Conservation (phyloP, 2,797 vertebrate genomes). For the Serranus cabrilla region DNA sequence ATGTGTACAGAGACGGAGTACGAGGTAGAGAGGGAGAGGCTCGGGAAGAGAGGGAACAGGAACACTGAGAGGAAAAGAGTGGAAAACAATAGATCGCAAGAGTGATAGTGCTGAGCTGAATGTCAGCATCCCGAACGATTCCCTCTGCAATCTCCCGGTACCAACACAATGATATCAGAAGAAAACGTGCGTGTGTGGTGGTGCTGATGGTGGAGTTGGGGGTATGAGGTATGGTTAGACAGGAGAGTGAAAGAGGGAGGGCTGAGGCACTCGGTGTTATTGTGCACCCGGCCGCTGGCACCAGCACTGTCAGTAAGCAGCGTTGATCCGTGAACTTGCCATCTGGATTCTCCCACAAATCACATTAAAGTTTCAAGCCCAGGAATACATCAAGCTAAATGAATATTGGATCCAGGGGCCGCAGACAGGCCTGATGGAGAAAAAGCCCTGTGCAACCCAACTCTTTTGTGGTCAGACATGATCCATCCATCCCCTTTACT, state of each 20-base stretch:
- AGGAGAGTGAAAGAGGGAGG: conserved; percentile 47
- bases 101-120: conserved; percentile 56
- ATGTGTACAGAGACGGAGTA: conserved; percentile 54
- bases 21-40: conserved; percentile 18
- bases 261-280: conserved; percentile 79
- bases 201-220: conserved; percentile 36
- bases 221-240: conserved; percentile 56
- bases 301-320: conserved; percentile 84
- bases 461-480: conserved; percentile 83
- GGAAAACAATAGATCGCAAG: conserved; percentile 62
- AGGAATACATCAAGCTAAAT: conserved; percentile 90
- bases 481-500: conserved; percentile 73
- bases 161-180: conserved; percentile 48
- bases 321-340: conserved; percentile 88
- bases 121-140: conserved; percentile 60
- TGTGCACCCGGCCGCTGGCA: conserved; percentile 86
- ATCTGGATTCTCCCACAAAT: conserved; percentile 90
- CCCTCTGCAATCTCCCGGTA: conserved; percentile 50
- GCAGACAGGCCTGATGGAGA: conserved; percentile 82
- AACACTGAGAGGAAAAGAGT: conserved; percentile 38
- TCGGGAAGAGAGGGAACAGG: conserved; percentile 32
- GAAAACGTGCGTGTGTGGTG: conserved; percentile 21
- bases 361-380: conserved; percentile 89
- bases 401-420: conserved; percentile 85
- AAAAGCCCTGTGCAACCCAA: conserved; percentile 75